Conservation (phyloP, 2,113 vertebrate genomes). For the Felis catus region F.catus_Fca126_mat1.0 CM031416.1:136514501-136515000, state of each 20-base stretch:
- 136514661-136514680: not conserved
- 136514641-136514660: not conserved
- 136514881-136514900: not conserved
- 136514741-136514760: not conserved
- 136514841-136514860: not conserved
- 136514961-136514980: not conserved
- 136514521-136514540: too few species aligned
- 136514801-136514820: not conserved
- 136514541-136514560: too few species aligned
- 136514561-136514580: too few species aligned
- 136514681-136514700: not conserved
- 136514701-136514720: not conserved
- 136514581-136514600: too few species aligned
- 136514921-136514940: not conserved
- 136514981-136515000: not conserved
- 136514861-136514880: not conserved
- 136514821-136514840: not conserved
- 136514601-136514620: too few species aligned
- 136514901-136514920: not conserved
- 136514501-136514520: too few species aligned
- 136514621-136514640: not conserved
- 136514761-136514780: not conserved
- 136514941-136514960: not conserved
- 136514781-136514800: not conserved
- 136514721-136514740: not conserved